Percentiles rank a stretch among this genome's conserved stretches.
Evolutionary conservation across 2,888 invertebrate genomes (phyloP).

Genomic region (Aleiodes leptofemur): DNA sequence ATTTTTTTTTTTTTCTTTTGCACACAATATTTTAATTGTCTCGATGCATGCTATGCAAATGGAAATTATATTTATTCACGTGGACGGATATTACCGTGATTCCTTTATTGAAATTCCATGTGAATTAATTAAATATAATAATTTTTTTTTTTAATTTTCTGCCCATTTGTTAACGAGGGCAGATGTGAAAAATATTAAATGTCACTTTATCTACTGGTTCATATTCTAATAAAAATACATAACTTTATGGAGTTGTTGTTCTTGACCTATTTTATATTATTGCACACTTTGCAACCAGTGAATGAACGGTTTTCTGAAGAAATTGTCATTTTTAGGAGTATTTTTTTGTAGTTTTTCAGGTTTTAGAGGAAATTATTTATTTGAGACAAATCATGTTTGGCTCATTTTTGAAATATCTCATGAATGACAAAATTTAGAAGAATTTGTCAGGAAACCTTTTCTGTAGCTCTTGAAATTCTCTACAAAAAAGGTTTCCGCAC

Average conservation of each 20-base stretch:
- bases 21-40: background rate
- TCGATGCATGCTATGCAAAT: conserved; percentile 1
- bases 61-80: background rate
- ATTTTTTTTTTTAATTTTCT: conserved; percentile 15
- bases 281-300: background rate
- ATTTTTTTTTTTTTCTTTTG: conserved; percentile 19
- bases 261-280: too few relatives aligned
- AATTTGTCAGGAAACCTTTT: too few relatives aligned
- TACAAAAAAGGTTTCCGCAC: too few relatives aligned
- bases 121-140: background rate
- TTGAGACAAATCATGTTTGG: too few relatives aligned
- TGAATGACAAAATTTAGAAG: too few relatives aligned
- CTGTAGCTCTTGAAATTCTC: too few relatives aligned
- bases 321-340: too few relatives aligned
- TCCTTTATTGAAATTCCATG: background rate
- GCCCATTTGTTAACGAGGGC: background rate
- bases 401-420: too few relatives aligned
- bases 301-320: too few relatives aligned
- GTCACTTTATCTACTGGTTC: conserved; percentile 31
- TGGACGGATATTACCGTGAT: background rate
- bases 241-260: conserved; percentile 13
- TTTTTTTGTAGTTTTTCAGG: too few relatives aligned
- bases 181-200: conserved; percentile 10
- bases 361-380: too few relatives aligned
- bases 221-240: conserved; percentile 29